phyloP scores from a whole-genome alignment of 2,888 invertebrate genomes.

The Syrista parreyssii region DNA sequence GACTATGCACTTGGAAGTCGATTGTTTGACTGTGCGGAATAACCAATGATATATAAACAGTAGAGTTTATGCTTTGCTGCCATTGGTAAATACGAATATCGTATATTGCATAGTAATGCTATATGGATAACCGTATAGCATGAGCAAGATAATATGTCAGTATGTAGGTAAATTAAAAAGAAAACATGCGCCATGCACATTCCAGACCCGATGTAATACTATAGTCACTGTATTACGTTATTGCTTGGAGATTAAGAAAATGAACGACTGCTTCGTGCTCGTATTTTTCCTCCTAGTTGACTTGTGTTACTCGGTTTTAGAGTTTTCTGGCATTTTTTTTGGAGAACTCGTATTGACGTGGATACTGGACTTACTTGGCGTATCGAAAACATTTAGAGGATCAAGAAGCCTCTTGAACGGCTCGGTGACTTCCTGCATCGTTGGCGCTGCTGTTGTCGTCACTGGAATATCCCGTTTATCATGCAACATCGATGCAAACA shows the following conservation, averaged over 20 bases:
- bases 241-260: background rate
- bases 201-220: background rate
- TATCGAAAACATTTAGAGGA: constrained; percentile 46
- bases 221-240: background rate
- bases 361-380: constrained; percentile 51
- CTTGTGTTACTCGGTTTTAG: background rate
- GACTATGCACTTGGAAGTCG: background rate
- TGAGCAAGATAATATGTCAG: background rate
- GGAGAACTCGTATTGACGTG: background rate
- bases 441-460: constrained; percentile 58
- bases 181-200: background rate
- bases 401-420: constrained; percentile 58
- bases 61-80: background rate
- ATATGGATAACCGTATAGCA: background rate
- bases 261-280: background rate
- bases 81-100: background rate
- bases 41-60: too few species aligned
- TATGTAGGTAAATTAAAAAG: background rate
- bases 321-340: background rate
- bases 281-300: background rate
- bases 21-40: background rate
- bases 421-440: constrained; percentile 51
- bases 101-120: background rate
- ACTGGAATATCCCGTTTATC: constrained; percentile 59
- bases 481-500: constrained; percentile 63